Evolutionary conservation across 2,113 vertebrate genomes (phyloP).

Genomic region (Grallaria varia): DNA sequence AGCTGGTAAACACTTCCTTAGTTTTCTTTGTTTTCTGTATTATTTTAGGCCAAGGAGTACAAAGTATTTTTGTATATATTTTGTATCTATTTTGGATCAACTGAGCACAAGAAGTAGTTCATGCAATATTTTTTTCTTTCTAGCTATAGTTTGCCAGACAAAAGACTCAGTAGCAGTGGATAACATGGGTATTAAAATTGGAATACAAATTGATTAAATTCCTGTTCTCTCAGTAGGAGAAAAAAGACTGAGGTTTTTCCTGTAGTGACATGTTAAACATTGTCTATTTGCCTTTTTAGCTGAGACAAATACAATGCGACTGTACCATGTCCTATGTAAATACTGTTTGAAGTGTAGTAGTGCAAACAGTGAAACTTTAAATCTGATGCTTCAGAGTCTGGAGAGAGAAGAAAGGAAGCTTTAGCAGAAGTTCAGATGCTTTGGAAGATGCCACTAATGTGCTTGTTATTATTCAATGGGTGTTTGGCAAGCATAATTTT

Average conservation of each 20-base stretch:
- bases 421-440: neutral
- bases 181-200: neutral
- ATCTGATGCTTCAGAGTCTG: neutral
- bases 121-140: neutral
- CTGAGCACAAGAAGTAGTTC: neutral
- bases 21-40: neutral
- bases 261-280: neutral
- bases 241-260: neutral
- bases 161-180: neutral
- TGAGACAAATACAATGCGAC: neutral
- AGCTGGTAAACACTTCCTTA: constrained; percentile 64
- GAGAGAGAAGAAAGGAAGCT: neutral
- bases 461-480: neutral
- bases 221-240: neutral
- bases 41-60: neutral
- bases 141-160: neutral
- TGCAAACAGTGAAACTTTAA: neutral
- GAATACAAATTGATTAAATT: neutral
- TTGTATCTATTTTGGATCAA: neutral
- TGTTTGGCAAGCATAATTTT: neutral
- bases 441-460: neutral
- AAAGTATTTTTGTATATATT: neutral
- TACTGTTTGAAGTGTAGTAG: neutral
- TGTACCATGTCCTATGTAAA: neutral
- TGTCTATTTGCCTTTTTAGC: neutral